A percentile compares a stretch with the other conserved stretches of the same genome.
Evolutionary conservation across 1,140 invertebrate species (phyloP).

Genomic region (Calephelis virginiensis): DNA sequence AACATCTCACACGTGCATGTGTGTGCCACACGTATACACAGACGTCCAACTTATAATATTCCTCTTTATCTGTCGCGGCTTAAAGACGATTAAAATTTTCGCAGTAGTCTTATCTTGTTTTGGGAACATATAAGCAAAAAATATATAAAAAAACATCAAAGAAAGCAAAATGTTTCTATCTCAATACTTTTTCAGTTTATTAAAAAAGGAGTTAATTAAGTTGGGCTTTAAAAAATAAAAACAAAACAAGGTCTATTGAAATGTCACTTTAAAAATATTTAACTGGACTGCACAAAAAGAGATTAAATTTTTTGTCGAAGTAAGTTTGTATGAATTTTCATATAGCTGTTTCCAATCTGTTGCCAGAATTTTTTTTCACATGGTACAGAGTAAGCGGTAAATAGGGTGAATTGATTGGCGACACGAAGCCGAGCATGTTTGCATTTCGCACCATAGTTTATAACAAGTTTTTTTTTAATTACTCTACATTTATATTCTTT

Average conservation of each 20-base stretch:
- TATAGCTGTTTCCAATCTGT: not conserved
- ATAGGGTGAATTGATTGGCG: conserved; percentile 1
- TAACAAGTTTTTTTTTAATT: no score
- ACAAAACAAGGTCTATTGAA: not conserved
- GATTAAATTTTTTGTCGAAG: conserved; percentile 1
- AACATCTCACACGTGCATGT: no score
- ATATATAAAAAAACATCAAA: not conserved
- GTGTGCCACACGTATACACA: no score
- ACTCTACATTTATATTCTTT: no score
- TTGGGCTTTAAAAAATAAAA: not conserved
- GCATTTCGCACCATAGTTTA: no score
- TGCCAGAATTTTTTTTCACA: not conserved
- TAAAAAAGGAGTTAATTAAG: no score
- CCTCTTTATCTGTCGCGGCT: no score
- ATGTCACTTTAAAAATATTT: conserved; percentile 4
- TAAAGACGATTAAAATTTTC: no score
- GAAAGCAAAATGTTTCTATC: not conserved
- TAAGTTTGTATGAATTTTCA: conserved; percentile 2
- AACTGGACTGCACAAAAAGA: not conserved
- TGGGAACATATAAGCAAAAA: no score
- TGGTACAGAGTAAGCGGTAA: not conserved
- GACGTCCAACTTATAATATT: no score
- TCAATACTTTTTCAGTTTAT: no score
- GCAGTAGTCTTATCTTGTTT: no score
- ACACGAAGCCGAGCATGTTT: not conserved